A percentile compares a stretch with the other conserved stretches of the same genome.
phyloP scores from a whole-genome alignment of 2,888 invertebrate species.

The Villa cingulata region DNA sequence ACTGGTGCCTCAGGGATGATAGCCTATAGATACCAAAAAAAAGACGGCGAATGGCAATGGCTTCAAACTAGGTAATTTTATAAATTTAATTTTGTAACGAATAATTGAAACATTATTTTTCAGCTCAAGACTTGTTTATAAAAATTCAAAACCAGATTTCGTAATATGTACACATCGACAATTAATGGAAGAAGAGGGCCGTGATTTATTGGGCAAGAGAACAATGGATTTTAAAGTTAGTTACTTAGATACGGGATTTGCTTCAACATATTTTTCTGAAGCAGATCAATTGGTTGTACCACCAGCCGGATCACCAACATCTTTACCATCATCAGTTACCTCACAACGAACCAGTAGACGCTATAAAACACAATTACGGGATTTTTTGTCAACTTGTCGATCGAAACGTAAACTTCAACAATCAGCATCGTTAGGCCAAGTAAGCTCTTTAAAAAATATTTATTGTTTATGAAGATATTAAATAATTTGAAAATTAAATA shows the following conservation, averaged over 20 bases:
- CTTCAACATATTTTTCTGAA: constrained; percentile 81
- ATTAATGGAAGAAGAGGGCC: constrained; percentile 98
- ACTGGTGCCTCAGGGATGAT: constrained; percentile 99
- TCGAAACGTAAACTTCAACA: constrained; percentile 55
- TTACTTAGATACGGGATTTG: constrained; percentile 86
- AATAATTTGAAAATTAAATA: neutral
- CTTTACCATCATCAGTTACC: constrained; percentile 45
- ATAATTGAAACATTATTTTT: neutral
- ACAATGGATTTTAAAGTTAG: constrained; percentile 98
- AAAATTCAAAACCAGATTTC: constrained; percentile 98
- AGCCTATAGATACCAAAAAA: constrained; percentile 92
- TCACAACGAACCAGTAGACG: constrained; percentile 74
- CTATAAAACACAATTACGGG: constrained; percentile 86
- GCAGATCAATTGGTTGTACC: constrained; percentile 60
- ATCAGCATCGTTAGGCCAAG: constrained; percentile 34
- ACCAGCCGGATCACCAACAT: constrained; percentile 40
- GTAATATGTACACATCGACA: constrained; percentile 98
- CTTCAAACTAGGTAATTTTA: constrained; percentile 65
- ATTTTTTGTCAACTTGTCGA: constrained; percentile 84
- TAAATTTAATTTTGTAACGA: neutral
- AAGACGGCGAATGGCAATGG: constrained; percentile 94
- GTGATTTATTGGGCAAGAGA: constrained; percentile 90
- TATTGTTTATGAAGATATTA: neutral
- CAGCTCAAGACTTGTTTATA: constrained; percentile 91
- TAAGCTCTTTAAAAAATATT: constrained; percentile 16